These are phyloP conservation scores for Sminthurinus signatus DNA, from an alignment of 1,140 invertebrate species.

Conservation along the genomic window DNA sequence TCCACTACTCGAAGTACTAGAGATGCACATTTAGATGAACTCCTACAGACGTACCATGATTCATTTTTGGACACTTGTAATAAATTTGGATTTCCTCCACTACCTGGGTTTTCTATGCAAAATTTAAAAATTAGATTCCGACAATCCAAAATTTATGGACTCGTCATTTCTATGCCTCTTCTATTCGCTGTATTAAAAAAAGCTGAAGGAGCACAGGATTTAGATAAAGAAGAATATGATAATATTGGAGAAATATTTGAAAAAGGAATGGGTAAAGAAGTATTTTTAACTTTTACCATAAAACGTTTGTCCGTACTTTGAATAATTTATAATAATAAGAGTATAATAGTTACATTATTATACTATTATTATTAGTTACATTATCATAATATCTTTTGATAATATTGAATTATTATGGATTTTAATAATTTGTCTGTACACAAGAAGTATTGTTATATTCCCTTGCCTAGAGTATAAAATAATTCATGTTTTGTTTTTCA, in stretches of 20 bases:
- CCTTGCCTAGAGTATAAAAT: too few species aligned
- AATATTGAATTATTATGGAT: too few species aligned
- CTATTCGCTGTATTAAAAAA: slow-evolving; percentile 14
- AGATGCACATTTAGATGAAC: slow-evolving; percentile 38
- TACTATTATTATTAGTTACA: too few species aligned
- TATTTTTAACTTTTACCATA: too few species aligned
- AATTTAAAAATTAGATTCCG: slow-evolving; percentile 18
- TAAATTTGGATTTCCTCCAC: slow-evolving; percentile 2
- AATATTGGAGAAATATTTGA: slow-evolving; percentile 10
- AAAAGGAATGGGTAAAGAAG: slow-evolving; percentile 7
- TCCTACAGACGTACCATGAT: slow-evolving; percentile 46
- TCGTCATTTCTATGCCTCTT: slow-evolving; percentile 6
- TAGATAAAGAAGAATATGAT: neutral
- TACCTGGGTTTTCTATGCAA: slow-evolving; percentile 21
- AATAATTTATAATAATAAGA: too few species aligned
- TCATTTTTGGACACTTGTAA: slow-evolving; percentile 21
- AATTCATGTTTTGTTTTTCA: too few species aligned
- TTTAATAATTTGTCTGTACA: too few species aligned
- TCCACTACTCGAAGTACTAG: slow-evolving; percentile 12
- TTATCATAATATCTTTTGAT: too few species aligned
- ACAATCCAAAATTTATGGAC: slow-evolving; percentile 20
- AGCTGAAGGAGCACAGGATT: neutral
- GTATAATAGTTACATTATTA: too few species aligned
- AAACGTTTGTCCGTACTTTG: too few species aligned
- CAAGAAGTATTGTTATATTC: too few species aligned